A percentile compares a stretch with the other conserved stretches of the same genome.
These are phyloP conservation scores for Corythucha ciliata DNA, from an alignment of 2,888 invertebrate genomes.

Conservation along the genomic window DNA sequence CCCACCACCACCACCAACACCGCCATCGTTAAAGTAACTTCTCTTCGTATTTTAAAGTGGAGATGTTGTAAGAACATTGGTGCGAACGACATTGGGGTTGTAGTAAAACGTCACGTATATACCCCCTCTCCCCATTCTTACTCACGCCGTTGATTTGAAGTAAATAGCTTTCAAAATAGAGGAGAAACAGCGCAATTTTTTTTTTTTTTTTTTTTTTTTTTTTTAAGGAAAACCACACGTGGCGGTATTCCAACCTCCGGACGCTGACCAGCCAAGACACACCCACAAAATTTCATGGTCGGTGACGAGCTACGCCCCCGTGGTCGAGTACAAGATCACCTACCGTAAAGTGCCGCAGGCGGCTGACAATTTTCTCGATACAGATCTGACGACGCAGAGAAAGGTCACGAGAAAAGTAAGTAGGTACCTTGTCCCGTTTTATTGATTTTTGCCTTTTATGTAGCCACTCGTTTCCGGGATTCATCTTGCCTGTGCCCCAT, in stretches of 20 bases:
- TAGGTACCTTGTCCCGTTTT: too few relatives aligned
- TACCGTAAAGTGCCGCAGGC: conserved; percentile 51
- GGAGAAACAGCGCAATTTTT: too few relatives aligned
- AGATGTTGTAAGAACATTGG: too few relatives aligned
- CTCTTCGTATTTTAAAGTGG: too few relatives aligned
- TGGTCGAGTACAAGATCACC: conserved; percentile 55
- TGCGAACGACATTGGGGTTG: too few relatives aligned
- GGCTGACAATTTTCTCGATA: conserved; percentile 40
- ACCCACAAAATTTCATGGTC: conserved; percentile 60
- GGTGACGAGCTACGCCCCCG: conserved; percentile 55
- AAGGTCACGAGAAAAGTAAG: conserved; percentile 24
- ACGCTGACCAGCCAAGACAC: conserved; percentile 49
- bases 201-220: too few relatives aligned
- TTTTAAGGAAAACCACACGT: conserved; percentile 52
- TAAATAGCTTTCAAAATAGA: too few relatives aligned
- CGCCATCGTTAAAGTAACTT: too few relatives aligned
- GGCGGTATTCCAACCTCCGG: conserved; percentile 53
- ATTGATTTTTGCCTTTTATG: too few relatives aligned
- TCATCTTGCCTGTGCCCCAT: too few relatives aligned
- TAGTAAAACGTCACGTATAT: conserved; percentile 8
- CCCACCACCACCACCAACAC: too few relatives aligned
- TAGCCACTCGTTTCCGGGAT: too few relatives aligned
- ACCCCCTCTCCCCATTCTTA: conserved; percentile 8
- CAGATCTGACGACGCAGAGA: conserved; percentile 37
- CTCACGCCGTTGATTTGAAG: neutral